phyloP scores from a whole-genome alignment of 2,797 vertebrate genomes.

The Aphelocoma californica region DNA sequence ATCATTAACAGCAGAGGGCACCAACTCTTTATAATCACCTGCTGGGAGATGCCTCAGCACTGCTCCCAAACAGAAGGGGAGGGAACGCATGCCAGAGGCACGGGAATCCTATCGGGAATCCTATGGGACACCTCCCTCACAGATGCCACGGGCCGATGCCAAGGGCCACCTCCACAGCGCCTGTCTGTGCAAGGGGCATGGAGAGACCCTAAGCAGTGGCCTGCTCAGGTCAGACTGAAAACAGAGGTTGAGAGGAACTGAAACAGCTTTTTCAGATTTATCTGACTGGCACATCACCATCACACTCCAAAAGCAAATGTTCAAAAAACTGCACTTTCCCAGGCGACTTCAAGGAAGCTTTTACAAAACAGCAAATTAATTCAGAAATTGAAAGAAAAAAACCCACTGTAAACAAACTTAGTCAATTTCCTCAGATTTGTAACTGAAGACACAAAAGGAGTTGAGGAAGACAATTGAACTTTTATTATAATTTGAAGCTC shows the following conservation, averaged over 20 bases:
- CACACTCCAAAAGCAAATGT: neutral
- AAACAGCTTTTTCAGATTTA: neutral
- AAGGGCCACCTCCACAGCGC: neutral
- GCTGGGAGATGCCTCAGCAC: neutral
- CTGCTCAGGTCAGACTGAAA: neutral
- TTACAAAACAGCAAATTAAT: neutral
- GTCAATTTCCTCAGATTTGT: neutral
- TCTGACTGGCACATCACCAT: neutral
- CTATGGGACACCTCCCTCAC: accelerated
- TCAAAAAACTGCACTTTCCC: neutral
- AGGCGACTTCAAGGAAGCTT: neutral
- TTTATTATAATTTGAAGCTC: neutral
- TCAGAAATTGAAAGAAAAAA: neutral
- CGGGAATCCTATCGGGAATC: accelerated
- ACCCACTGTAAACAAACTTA: neutral
- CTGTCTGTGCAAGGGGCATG: neutral
- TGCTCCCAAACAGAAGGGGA: neutral
- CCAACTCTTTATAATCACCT: neutral
- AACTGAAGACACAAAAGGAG: neutral
- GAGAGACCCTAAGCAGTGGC: neutral
- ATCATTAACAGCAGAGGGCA: constrained; percentile 36
- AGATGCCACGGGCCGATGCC: neutral
- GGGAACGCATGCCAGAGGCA: neutral
- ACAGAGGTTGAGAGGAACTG: neutral
- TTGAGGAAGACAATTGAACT: neutral